A percentile compares a stretch with the other conserved stretches of the same genome.
Evolutionary conservation across 1,140 invertebrate genomes (phyloP).

Genomic region (Cherax destructor): DNA sequence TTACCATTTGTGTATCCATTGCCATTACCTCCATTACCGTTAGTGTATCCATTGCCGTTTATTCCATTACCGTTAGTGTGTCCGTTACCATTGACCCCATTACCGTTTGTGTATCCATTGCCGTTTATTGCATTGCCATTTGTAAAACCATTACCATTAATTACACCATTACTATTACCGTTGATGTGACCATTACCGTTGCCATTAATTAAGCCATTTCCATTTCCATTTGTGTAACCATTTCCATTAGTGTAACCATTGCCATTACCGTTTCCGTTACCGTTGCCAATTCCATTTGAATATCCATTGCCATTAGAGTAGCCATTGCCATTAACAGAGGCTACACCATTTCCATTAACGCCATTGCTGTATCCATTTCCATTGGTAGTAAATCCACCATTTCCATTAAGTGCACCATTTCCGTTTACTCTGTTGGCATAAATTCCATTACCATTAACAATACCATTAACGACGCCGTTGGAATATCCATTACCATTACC

Average conservation of each 20-base stretch:
- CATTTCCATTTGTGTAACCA: neutral
- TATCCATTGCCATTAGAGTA: neutral
- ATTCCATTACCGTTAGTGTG: neutral
- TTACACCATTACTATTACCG: constrained; percentile 6
- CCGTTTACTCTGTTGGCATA: neutral
- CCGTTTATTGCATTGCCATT: constrained; percentile 8
- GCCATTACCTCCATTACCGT: constrained; percentile 11
- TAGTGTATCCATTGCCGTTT: neutral
- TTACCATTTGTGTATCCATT: neutral
- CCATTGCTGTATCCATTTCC: neutral
- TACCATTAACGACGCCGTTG: neutral
- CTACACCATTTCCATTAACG: neutral
- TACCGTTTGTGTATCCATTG: constrained; percentile 8
- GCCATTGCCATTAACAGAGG: neutral
- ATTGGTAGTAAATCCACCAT: neutral
- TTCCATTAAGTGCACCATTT: neutral
- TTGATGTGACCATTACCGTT: neutral
- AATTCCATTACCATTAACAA: neutral
- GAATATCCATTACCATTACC: constrained; percentile 14
- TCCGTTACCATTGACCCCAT: constrained; percentile 30
- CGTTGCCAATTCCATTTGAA: neutral
- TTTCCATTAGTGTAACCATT: neutral
- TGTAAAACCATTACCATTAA: neutral
- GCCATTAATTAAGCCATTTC: neutral
- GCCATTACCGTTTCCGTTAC: constrained; percentile 5